Percentiles rank a stretch among this genome's conserved stretches.
phyloP scores from a whole-genome alignment of 2,888 invertebrate species.

The Tuberolachnus salignus region DNA sequence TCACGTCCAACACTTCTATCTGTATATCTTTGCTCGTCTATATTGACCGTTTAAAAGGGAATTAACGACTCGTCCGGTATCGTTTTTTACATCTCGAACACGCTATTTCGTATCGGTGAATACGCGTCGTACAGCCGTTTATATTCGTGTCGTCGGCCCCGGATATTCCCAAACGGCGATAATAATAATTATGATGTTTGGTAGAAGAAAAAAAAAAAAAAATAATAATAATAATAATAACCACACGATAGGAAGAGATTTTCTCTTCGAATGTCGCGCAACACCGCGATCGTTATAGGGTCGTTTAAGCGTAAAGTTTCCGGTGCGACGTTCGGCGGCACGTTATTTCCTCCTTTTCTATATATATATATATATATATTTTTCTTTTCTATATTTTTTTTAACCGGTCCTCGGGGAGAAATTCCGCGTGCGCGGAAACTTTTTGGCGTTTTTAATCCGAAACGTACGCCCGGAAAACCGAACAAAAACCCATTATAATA shows the following conservation, averaged over 20 bases:
- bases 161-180: background rate
- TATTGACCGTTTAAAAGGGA: conserved; percentile 19
- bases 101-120: too few relatives aligned
- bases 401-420: conserved; percentile 35
- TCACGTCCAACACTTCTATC: background rate
- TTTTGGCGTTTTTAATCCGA: conserved; percentile 45
- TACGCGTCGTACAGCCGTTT: too few relatives aligned
- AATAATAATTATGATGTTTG: background rate
- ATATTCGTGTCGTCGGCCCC: too few relatives aligned
- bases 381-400: conserved; percentile 23
- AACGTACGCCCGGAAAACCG: background rate
- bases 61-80: too few relatives aligned
- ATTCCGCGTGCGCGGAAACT: conserved; percentile 13
- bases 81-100: too few relatives aligned
- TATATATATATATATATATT: too few relatives aligned
- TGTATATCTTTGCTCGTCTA: too few relatives aligned
- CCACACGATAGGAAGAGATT: too few relatives aligned
- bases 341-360: conserved; percentile 9
- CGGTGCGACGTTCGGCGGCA: background rate
- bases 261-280: conserved; percentile 1
- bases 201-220: too few relatives aligned
- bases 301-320: conserved; percentile 15
- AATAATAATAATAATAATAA: background rate
- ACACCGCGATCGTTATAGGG: conserved; percentile 26
- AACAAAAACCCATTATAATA: background rate